A percentile compares a stretch with the other conserved stretches of the same genome.
These are phyloP conservation scores for Drosophila sordidula DNA, from an alignment of 2,888 invertebrate species.

Conservation along the genomic window DNA sequence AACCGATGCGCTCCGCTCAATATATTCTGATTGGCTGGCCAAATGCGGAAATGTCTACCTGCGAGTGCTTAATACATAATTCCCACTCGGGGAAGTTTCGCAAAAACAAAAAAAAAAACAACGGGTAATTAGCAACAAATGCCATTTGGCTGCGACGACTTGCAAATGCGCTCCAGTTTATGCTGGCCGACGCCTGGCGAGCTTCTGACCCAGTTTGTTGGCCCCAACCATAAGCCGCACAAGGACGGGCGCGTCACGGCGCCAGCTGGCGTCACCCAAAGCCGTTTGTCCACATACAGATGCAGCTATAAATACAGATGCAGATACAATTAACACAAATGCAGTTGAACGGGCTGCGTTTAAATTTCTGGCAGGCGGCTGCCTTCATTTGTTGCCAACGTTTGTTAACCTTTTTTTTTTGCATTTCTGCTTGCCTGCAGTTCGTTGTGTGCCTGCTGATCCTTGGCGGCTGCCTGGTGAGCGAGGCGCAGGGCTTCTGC, in stretches of 20 bases:
- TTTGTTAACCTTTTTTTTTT: not conserved
- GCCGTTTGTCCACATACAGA: slow-evolving; percentile 49
- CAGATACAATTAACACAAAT: not conserved
- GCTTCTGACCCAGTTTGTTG: slow-evolving; percentile 68
- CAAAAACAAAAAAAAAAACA: slow-evolving; percentile 64
- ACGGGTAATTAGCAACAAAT: slow-evolving; percentile 32
- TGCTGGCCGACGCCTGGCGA: slow-evolving; percentile 20
- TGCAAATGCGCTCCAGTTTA: slow-evolving; percentile 75
- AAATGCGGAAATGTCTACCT: slow-evolving; percentile 61
- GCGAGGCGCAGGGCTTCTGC: slow-evolving; percentile 65
- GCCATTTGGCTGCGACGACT: slow-evolving; percentile 70
- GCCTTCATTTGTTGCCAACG: slow-evolving; percentile 12
- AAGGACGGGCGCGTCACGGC: slow-evolving; percentile 51
- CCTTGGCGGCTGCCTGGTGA: slow-evolving; percentile 42
- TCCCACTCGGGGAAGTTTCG: slow-evolving; percentile 74
- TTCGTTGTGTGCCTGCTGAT: slow-evolving; percentile 53
- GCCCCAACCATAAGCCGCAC: slow-evolving; percentile 28
- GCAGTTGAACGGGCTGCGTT: not conserved
- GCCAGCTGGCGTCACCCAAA: slow-evolving; percentile 57
- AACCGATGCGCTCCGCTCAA: not conserved
- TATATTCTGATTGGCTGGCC: not conserved
- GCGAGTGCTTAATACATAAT: slow-evolving; percentile 62
- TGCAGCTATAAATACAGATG: not conserved
- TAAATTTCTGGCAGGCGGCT: not conserved
- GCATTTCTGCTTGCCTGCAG: slow-evolving; percentile 34